Base-by-base conservation (phyloP, 2,113 vertebrate species). In the Agapornis roseicollis region DNA sequence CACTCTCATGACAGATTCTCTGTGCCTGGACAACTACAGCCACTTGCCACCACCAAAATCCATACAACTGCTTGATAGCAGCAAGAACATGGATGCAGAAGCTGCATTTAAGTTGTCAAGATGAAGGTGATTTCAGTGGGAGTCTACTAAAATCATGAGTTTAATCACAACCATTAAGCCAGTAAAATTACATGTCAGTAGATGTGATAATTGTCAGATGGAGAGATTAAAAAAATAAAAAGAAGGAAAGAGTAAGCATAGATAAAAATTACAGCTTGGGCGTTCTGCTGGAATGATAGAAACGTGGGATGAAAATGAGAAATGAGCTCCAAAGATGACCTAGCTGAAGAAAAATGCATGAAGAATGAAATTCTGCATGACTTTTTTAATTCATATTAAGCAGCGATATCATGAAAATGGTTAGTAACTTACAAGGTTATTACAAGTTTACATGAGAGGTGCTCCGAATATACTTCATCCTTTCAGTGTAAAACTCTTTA, bases 1-100 rank as follows among this genome's bases (percentile, higher is more conserved):
- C 2, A 1, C 8, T 44, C 9, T 7, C 12, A 28, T 24, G 24
- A 10, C 0, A 0, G 79, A 29, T 29, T 23, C 17, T 69, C 27
- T 47, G 20, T 44, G 27, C 16, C 31, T 28, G 12, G 25, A 39
- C 8, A 80, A 41, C 56, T 60, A 20, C 60, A 76, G 41, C 9
- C 33, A 27, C 44, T 58, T n/a, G 61, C 17, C 47, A 65, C 13
- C 39, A 47, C 7, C 18, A 17, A 7, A 56, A 77, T n/a, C 10
- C 64, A 70, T 3, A 6, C 8, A 80, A 44, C 13, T 74, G 8
- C 16, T 17, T 28, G 31, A 74, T 19, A 46, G 22, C 52, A 85
- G 27, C n/a, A 79, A 65, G 35, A 86, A 61, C 6, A 19, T 8
- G 29, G 19, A 9, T n/a, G n/a, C 14, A 80, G 80, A 76, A 82